Conservation (phyloP, 2,888 invertebrate species). For the Petrolisthes manimaculis region DNA sequence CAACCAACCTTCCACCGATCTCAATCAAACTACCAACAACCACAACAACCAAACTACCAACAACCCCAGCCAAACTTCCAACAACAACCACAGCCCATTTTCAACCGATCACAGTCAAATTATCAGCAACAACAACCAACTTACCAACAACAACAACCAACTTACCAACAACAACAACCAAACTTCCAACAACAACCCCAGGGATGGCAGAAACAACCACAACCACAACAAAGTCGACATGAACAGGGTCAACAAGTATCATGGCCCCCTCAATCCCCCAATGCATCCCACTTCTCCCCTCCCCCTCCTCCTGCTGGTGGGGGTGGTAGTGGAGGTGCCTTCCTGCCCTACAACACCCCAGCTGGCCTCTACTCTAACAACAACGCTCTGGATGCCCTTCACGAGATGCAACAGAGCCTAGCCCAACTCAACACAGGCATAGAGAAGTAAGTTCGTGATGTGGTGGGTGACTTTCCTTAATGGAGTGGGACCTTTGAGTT, state of each 20-base stretch:
- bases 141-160: constrained; percentile 39
- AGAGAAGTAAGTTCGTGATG: constrained; percentile 60
- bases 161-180: constrained; percentile 25
- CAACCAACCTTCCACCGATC: constrained; percentile 34
- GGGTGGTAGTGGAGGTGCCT: constrained; percentile 38
- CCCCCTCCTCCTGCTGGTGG: constrained; percentile 34
- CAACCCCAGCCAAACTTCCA: constrained; percentile 19
- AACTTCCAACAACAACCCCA: constrained; percentile 26
- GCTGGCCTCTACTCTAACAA: constrained; percentile 43
- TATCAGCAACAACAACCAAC: constrained; percentile 24
- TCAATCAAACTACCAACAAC: constrained; percentile 28
- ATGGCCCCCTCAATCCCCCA: constrained; percentile 8
- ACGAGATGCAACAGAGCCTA: constrained; percentile 65
- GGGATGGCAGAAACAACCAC: constrained; percentile 16
- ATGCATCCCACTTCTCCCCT: constrained; percentile 27
- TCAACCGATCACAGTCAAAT: constrained; percentile 11
- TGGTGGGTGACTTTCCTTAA: too few species aligned
- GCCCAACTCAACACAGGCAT: constrained; percentile 65
- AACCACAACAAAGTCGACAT: constrained; percentile 1
- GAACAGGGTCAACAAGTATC: constrained; percentile 20
- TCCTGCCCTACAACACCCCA: constrained; percentile 46
- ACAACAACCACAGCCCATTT: constrained; percentile 15
- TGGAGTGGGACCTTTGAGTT: neutral
- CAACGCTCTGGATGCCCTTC: constrained; percentile 65
- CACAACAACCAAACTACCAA: constrained; percentile 16